Evolutionary conservation across 2,888 invertebrate species (phyloP).

Genomic region (Nesidiocoris tenuis): DNA sequence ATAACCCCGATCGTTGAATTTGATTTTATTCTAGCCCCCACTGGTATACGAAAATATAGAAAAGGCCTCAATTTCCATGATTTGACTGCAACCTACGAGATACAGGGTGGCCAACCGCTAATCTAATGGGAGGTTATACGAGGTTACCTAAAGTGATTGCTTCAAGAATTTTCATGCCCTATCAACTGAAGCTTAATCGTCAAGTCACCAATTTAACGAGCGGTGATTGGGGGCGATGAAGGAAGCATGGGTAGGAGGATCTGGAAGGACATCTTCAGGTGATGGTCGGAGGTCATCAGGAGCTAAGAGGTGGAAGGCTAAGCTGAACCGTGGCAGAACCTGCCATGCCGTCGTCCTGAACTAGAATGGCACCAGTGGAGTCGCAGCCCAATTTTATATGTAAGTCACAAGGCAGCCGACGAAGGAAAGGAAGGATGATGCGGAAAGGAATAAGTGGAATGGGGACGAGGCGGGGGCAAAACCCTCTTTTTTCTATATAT

Average conservation of each 20-base stretch:
- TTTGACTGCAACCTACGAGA: too few relatives aligned
- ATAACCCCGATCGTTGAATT: too few relatives aligned
- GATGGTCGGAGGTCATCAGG: constrained; percentile 4
- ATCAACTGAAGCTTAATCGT: too few relatives aligned
- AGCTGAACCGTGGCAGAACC: constrained; percentile 28
- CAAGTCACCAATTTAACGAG: too few relatives aligned
- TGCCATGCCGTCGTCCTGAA: constrained; percentile 49
- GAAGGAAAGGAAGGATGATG: constrained; percentile 47
- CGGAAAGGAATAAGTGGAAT: constrained; percentile 43
- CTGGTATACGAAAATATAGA: too few relatives aligned
- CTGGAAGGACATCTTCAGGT: background rate
- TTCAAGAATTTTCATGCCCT: too few relatives aligned
- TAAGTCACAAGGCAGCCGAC: constrained; percentile 52
- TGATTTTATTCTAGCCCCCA: too few relatives aligned
- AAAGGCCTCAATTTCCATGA: too few relatives aligned
- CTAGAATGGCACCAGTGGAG: constrained; percentile 53
- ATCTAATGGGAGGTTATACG: too few relatives aligned
- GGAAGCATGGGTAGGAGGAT: background rate
- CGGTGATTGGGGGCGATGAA: constrained; percentile 1
- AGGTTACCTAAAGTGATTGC: too few relatives aligned
- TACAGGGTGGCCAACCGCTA: too few relatives aligned
- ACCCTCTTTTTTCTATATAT: constrained; percentile 52
- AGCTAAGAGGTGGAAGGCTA: background rate
- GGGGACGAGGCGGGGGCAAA: constrained; percentile 49
- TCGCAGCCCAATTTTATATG: constrained; percentile 53